Evolutionary conservation across 2,888 invertebrate genomes (phyloP).

Genomic region (Volucella zonaria): DNA sequence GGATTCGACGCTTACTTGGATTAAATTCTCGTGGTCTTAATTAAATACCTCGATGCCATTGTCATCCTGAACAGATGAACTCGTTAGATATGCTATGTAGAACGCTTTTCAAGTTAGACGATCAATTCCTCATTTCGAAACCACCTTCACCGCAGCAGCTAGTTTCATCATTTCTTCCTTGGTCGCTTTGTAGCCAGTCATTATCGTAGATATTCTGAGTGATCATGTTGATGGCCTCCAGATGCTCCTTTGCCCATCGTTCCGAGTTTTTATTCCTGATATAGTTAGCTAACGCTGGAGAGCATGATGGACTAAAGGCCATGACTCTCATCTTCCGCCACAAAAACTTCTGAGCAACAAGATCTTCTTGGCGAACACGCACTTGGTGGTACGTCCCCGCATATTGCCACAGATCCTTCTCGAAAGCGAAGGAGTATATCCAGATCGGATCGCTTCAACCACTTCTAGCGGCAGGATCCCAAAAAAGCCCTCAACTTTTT

Average conservation of each 20-base stretch:
- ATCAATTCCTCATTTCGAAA: no score
- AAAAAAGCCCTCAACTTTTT: slow-evolving; percentile 54
- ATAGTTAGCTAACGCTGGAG: slow-evolving; percentile 50
- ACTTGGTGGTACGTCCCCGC: no score
- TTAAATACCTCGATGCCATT: slow-evolving; percentile 13
- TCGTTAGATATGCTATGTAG: neutral
- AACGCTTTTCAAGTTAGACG: slow-evolving; percentile 15
- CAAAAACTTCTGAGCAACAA: no score
- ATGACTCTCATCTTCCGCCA: no score
- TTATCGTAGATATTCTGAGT: neutral
- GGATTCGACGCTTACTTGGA: slow-evolving; percentile 13
- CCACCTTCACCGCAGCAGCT: neutral
- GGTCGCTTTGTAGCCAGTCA: slow-evolving; percentile 26
- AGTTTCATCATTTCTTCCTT: slow-evolving; percentile 16
- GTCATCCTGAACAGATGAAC: neutral
- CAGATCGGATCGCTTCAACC: no score
- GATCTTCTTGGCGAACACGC: no score
- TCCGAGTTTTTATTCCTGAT: slow-evolving; percentile 42
- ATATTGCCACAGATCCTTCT: no score
- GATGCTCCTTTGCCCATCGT: slow-evolving; percentile 18
- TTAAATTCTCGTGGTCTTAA: neutral
- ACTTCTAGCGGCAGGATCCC: neutral
- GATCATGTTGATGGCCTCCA: neutral
- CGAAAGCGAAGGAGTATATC: no score
- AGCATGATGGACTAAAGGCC: no score